Percentiles rank a stretch among this genome's conserved stretches.
These are phyloP conservation scores for Aphelenchoides fujianensis DNA, from an alignment of 1,140 invertebrate genomes.

Conservation along the genomic window DNA sequence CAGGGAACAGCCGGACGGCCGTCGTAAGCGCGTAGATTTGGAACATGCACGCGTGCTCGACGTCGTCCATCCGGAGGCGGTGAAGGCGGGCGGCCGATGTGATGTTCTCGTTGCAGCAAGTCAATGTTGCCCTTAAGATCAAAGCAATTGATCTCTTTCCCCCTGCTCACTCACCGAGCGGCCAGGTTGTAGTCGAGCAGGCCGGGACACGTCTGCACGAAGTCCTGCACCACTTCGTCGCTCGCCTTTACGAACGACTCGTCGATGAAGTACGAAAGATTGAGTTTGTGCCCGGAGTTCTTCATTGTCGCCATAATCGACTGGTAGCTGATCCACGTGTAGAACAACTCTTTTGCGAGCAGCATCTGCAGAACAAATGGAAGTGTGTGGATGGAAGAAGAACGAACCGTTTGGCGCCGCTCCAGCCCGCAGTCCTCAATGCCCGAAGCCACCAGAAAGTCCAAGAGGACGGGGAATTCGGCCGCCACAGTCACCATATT, in stretches of 20 bases:
- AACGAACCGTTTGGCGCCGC: neutral
- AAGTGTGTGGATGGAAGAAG: neutral
- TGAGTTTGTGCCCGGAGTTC: slow-evolving; percentile 2
- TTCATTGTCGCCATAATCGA: neutral
- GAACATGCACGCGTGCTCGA: neutral
- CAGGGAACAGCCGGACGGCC: neutral
- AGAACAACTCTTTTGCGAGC: neutral
- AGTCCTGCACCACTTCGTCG: neutral
- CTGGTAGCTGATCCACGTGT: neutral
- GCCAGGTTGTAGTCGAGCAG: neutral
- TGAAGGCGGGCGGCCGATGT: neutral
- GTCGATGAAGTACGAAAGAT: slow-evolving; percentile 4
- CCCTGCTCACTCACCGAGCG: neutral
- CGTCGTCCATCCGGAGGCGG: neutral
- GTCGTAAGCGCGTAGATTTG: slow-evolving; percentile 8
- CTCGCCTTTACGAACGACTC: slow-evolving; percentile 9
- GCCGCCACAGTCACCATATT: slow-evolving; percentile 5
- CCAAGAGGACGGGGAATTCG: neutral
- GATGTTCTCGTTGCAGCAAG: neutral
- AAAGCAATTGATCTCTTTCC: neutral
- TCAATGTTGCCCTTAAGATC: neutral
- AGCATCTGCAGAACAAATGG: neutral
- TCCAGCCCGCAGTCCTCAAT: neutral
- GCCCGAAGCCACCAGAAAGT: neutral
- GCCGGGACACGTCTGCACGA: neutral